Conservation (phyloP, 2,888 invertebrate species). For the Drosophila differens region DNA sequence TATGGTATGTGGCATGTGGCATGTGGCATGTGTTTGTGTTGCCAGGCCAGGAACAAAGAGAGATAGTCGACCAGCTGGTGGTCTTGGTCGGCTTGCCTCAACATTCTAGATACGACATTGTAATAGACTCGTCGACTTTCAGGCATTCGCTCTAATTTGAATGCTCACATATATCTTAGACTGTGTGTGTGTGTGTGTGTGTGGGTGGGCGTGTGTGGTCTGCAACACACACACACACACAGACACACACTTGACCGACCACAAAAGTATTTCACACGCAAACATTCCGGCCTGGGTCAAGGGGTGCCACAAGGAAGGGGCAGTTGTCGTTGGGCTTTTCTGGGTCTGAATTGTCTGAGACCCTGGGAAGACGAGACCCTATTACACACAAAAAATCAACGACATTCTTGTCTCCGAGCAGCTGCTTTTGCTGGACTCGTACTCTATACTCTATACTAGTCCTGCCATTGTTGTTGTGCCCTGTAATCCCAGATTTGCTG, state of each 20-base stretch:
- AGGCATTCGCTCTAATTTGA: constrained; percentile 38
- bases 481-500: constrained; percentile 56
- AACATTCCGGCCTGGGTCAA: constrained; percentile 45
- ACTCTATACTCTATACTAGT: not conserved
- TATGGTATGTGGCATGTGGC: not conserved
- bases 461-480: constrained; percentile 23
- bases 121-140: constrained; percentile 53
- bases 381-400: constrained; percentile 25
- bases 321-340: constrained; percentile 11
- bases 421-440: constrained; percentile 6
- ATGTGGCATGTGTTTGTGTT: not conserved
- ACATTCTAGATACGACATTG: constrained; percentile 8
- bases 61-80: not conserved
- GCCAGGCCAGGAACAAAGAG: not conserved
- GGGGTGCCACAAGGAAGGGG: constrained; percentile 17
- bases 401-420: constrained; percentile 32
- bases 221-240: constrained; percentile 4
- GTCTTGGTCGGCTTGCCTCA: constrained; percentile 18
- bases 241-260: constrained; percentile 47
- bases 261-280: constrained; percentile 65
- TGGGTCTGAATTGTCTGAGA: constrained; percentile 32
- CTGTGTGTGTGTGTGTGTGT: not conserved
- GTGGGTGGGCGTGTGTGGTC: not conserved
- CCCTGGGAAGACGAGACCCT: constrained; percentile 5
- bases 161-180: constrained; percentile 33